Evolutionary conservation across 2,113 vertebrate genomes (phyloP), one percentile per base, ranked within the genome.

Genomic region (Pionites leucogaster): DNA sequence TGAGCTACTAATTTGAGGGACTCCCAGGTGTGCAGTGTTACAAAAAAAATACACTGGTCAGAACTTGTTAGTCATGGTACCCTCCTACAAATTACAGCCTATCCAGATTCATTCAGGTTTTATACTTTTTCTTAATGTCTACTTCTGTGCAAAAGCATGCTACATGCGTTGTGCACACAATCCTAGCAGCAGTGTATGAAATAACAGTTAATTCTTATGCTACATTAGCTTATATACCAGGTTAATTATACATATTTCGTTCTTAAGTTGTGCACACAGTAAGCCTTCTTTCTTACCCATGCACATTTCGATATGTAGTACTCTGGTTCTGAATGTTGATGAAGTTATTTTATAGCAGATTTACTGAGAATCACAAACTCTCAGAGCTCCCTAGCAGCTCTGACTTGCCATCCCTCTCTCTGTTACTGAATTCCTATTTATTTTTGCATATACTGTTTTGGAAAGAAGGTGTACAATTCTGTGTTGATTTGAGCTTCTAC

Each of bases 1-100:
- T 80, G 86, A 96, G 46, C 78, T 86, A 88, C 81, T 92, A 92
- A 95, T 88, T 72, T 87, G 76, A 94, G 92, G 69, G 88, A 75
- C 49, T 95, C 47, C 86, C 91, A 96, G 94, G 94, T 96, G 93
- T 92, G 79, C 82, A 17, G 8, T 82, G 37, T 88, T 94, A 78
- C 41, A 92, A 52, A 88, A 93, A 52, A 37, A 70, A 50, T 87
- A n/a, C 71, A 76, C n/a, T 95, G 90, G 88, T 93, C 86, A 96
- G 88, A 88, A 94, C 88, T 95, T 94, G 86, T 93, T 94, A 89
- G 79, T 60, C 72, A 42, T 22, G 11, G 60, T 77, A 62, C 22
- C 28, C 7, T 82, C 60, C 57, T 92, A 69, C 44, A 87, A 76
- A 86, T 79, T 94, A 17, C 15, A 86, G 25, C 27, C 35, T 82